A percentile compares a stretch with the other conserved stretches of the same genome.
phyloP scores from a whole-genome alignment of 2,888 invertebrate genomes.

The Odontomyia ornata region DNA sequence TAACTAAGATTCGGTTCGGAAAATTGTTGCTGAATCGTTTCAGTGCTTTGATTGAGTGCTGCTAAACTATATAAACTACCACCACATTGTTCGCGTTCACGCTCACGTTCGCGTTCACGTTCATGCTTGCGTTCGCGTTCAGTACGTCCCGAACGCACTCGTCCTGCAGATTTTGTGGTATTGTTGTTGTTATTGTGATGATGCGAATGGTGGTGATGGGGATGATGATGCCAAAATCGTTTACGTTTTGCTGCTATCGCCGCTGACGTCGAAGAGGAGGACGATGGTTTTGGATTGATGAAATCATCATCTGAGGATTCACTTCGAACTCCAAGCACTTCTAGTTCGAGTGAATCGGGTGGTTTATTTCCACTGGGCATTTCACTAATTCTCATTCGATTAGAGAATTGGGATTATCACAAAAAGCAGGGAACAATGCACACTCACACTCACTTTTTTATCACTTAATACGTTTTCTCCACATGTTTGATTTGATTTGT shows the following conservation, averaged over 20 bases:
- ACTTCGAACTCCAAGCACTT: slow-evolving; percentile 66
- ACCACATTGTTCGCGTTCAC: slow-evolving; percentile 8
- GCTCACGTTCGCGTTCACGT: too few species aligned
- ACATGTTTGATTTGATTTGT: slow-evolving; percentile 12
- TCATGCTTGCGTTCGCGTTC: not conserved
- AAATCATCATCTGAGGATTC: slow-evolving; percentile 52
- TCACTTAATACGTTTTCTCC: slow-evolving; percentile 40
- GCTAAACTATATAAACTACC: slow-evolving; percentile 50
- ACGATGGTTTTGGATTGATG: slow-evolving; percentile 16
- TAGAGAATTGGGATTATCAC: not conserved
- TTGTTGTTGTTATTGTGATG: slow-evolving; percentile 21
- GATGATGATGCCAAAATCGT: slow-evolving; percentile 45
- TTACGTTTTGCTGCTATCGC: slow-evolving; percentile 44
- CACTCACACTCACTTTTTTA: too few species aligned
- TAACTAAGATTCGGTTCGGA: slow-evolving; percentile 54
- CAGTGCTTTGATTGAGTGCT: slow-evolving; percentile 15
- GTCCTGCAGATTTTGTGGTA: slow-evolving; percentile 14
- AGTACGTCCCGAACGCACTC: slow-evolving; percentile 6
- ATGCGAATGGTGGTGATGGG: slow-evolving; percentile 37
- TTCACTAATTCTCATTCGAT: slow-evolving; percentile 48
- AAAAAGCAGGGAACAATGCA: too few species aligned
- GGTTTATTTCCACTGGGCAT: slow-evolving; percentile 57
- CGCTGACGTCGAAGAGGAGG: slow-evolving; percentile 6
- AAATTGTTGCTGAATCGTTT: slow-evolving; percentile 50
- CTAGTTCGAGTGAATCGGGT: slow-evolving; percentile 65